Percentiles rank a stretch among this genome's conserved stretches.
phyloP scores from a whole-genome alignment of 2,113 vertebrate species.

The Cochlearius cochlearius region DNA sequence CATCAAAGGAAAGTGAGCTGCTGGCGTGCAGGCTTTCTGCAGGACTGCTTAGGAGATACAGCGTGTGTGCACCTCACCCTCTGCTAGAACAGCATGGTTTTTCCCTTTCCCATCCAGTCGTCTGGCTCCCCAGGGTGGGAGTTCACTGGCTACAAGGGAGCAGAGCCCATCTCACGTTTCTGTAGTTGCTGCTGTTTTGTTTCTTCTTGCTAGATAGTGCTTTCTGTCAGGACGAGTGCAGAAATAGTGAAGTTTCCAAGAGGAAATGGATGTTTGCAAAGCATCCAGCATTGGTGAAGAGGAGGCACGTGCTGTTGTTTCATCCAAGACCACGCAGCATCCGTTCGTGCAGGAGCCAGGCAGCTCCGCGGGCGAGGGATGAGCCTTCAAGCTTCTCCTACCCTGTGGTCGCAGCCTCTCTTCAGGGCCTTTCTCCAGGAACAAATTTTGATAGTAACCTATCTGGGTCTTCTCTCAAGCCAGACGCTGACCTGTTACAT shows the following conservation, averaged over 20 bases:
- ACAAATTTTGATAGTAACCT: neutral
- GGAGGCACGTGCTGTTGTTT: neutral
- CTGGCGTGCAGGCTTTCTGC: neutral
- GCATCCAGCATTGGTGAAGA: accelerated
- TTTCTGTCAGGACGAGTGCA: neutral
- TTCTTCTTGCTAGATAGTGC: neutral
- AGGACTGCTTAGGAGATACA: neutral
- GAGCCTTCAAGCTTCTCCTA: neutral
- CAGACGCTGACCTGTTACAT: neutral
- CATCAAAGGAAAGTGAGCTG: neutral
- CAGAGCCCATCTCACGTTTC: neutral
- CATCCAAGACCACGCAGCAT: accelerated
- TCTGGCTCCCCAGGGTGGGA: neutral
- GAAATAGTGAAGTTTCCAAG: neutral
- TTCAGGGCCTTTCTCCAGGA: neutral
- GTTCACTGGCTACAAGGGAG: neutral
- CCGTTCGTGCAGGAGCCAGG: neutral
- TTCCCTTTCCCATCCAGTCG: neutral
- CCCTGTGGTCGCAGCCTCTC: neutral
- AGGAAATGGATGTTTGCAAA: neutral
- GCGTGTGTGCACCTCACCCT: neutral
- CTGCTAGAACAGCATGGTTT: neutral
- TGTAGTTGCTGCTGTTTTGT: neutral
- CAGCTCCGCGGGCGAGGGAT: accelerated
- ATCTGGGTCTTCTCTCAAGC: neutral